Base-by-base conservation (phyloP, 23 tunicate species). In the Oikopleura dioica region DNA sequence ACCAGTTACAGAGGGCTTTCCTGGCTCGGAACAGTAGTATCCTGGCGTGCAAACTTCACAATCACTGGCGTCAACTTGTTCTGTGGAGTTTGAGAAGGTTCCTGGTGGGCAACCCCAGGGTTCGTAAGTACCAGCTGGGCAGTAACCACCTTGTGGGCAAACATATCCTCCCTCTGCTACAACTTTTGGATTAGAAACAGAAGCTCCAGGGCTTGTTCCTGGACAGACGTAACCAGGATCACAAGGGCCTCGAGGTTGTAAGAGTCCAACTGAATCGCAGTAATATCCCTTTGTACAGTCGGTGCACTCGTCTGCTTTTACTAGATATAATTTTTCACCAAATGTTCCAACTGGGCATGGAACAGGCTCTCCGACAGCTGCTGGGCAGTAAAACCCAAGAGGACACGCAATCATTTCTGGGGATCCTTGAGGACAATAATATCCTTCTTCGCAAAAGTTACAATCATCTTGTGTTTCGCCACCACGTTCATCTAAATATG, bases 31-130 rank as follows among this genome's bases (percentile, higher is more conserved):
- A 77, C 97, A 91, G 37, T 85, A 91, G 78, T 76, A 91, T 36
- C 97, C 97, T 23, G 84, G 82, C 9, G 97, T 91, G 75, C 97
- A 91, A 35, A 75, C 55, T 37, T 68, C 81, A 80, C 97, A 91
- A 2, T 78, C 75, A 0, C 68, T 59, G 0, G 33, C 1, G 31
- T 28, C 38, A 16, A 34, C 78, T 35, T 79, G 83, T 12, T 87
- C 97, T 35, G 94, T 82, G 33, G 80, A 50, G 76, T 85, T 86
- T 79, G 85, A 85, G 35, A 91, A 91, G 0, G 82, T 80, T 36
- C 97, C 97, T 23, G 21, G 23, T 12, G 59, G 76, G 67, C 97
- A 91, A 1, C 55, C 36, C 1, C 9, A 69, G 16, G 82, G 84
- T 0, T 37, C 50, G 1, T 68, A 28, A 1, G 78, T 59, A 35